Base-by-base conservation (phyloP, 2,113 vertebrate genomes). In the Capreolus pygargus region DNA sequence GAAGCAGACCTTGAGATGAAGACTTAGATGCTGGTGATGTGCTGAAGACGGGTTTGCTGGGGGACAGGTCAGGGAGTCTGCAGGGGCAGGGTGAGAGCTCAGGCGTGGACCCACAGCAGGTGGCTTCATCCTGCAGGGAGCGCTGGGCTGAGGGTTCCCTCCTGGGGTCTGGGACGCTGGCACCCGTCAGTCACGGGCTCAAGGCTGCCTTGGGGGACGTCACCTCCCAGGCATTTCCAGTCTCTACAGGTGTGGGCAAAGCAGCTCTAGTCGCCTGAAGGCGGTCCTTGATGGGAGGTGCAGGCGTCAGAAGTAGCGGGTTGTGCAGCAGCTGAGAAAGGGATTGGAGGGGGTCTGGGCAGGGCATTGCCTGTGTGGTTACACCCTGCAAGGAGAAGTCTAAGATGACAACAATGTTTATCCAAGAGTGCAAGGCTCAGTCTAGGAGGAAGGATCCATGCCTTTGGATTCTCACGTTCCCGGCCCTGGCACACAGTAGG, bases 341-440 rank as follows among this genome's bases (percentile, higher is more conserved):
- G n/a, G 36, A 16, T 0, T 1, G 12, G 52, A 57, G 47, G 57
- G 39, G 23, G 16, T 33, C 45, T 13, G 30, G 95, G 64, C 36
- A 85, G 58, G 67, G 52, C 19, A 14, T 2, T 45, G 89, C 7
- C 47, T n/a, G n/a, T 27, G 8, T 6, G 1, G 33, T 25, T 17
- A 2, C 9, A 2, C 54, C 57, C 43, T 52, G 13, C 17, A 54
- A 8, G 36, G 89, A 74, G 50, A 78, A 81, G 58, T 33, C 78
- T 5, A 7, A 58, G 55, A 64, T 5, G 1, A 0, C 36, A 10
- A n/a, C 13, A 5, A 19, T 13, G 13, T 21, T 1, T 5, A 1
- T 4, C 2, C 14, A 47, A 43, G 36, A 1, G 4, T 4, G 6
- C 17, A 11, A 16, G 55, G 25, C 23, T 57, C 28, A 11, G 5